Percentiles rank a stretch among this genome's conserved stretches.
These are phyloP conservation scores for Megalops atlanticus DNA, from an alignment of 2,113 vertebrate species.

Conservation along the genomic window DNA sequence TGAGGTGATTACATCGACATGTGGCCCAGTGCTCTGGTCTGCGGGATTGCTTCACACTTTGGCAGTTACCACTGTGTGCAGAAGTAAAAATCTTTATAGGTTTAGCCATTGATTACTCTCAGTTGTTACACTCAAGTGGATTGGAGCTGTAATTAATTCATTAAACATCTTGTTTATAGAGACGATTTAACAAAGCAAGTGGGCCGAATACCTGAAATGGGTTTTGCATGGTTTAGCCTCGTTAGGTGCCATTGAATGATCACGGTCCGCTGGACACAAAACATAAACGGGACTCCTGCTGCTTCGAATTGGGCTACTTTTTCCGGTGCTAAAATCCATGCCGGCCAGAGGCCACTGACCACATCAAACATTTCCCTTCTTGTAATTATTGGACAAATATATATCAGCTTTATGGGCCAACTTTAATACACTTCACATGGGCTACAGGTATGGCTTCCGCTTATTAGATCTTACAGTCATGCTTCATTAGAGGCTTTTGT, in stretches of 20 bases:
- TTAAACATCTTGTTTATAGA: not conserved
- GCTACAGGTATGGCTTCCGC: conserved; percentile 61
- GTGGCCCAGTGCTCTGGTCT: not conserved
- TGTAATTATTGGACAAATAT: conserved; percentile 32
- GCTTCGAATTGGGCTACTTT: conserved; percentile 9
- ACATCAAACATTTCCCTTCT: conserved; percentile 53
- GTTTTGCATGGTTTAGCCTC: not conserved
- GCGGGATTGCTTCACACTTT: not conserved
- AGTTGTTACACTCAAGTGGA: conserved; percentile 7
- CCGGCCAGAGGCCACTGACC: conserved; percentile 47
- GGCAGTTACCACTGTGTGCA: not conserved
- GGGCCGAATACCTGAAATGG: not conserved
- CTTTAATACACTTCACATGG: conserved; percentile 48
- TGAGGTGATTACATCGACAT: not conserved
- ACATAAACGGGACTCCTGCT: conserved; percentile 16
- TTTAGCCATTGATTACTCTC: conserved; percentile 1
- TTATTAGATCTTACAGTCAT: conserved; percentile 60
- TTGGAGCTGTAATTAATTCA: not conserved
- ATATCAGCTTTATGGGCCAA: conserved; percentile 48
- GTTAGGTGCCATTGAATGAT: not conserved
- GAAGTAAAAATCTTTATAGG: conserved; percentile 9
- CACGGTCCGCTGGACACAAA: conserved; percentile 32
- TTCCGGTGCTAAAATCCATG: conserved; percentile 35
- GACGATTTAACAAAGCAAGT: not conserved
- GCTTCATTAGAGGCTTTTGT: conserved; percentile 59